A percentile compares a stretch with the other conserved stretches of the same genome.
Conservation (phyloP, 2,113 vertebrate genomes). For the Callipepla squamata region DNA sequence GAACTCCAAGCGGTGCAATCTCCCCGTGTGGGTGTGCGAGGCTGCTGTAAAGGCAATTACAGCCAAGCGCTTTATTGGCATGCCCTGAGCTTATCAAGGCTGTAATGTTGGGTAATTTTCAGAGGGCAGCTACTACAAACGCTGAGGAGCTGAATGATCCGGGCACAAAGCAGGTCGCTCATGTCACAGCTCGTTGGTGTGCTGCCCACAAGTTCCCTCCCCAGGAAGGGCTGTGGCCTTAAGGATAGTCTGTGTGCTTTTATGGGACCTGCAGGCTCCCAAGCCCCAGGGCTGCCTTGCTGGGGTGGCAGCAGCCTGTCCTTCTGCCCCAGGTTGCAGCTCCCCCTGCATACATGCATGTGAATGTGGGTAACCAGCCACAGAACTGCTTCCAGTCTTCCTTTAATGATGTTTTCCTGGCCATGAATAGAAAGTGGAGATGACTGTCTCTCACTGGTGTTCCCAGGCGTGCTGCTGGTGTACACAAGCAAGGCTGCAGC, state of each 20-base stretch:
- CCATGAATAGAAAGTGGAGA: not conserved
- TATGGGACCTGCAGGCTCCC: not conserved
- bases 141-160: not conserved
- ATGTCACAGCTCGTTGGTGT: not conserved
- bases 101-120: not conserved
- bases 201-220: not conserved
- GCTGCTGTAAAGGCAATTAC: not conserved
- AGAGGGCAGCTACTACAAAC: not conserved
- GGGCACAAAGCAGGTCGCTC: not conserved
- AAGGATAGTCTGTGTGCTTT: not conserved
- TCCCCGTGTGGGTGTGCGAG: not conserved
- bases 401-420: not conserved
- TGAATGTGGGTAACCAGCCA: not conserved
- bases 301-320: rapidly evolving
- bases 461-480: not conserved
- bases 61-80: not conserved
- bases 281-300: rapidly evolving
- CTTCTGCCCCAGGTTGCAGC: not conserved
- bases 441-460: not conserved
- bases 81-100: not conserved
- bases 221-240: rapidly evolving
- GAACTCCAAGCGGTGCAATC: not conserved
- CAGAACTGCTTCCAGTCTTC: not conserved
- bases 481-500: not conserved
- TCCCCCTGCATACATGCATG: rapidly evolving